Conservation (phyloP, 1,140 invertebrate genomes). For the Tribolium madens region DNA sequence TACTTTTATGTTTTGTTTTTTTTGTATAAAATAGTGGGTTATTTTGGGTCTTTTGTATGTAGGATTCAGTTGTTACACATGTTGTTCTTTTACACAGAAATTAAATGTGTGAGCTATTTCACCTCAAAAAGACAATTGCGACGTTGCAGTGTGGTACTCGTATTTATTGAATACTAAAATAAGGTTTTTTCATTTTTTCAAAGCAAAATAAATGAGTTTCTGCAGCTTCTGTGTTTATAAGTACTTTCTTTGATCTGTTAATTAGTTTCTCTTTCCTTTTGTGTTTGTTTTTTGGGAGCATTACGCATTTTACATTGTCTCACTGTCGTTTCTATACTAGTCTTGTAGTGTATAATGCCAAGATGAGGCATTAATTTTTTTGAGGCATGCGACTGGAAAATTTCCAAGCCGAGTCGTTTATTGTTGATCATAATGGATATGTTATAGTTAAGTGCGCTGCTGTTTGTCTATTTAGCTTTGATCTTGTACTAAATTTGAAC, state of each 20-base stretch:
- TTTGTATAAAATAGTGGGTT: no score
- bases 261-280: background rate
- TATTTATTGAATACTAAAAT: no score
- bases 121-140: no score
- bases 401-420: background rate
- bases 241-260: background rate
- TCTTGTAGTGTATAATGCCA: background rate
- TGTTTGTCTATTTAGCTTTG: background rate
- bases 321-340: background rate
- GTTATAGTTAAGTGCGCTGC: constrained; percentile 9
- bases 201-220: background rate
- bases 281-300: background rate
- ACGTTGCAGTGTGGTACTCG: no score
- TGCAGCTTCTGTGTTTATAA: background rate
- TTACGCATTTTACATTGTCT: background rate
- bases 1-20: no score
- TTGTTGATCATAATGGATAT: background rate
- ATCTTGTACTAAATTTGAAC: background rate
- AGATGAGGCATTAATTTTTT: background rate
- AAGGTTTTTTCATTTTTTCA: no score
- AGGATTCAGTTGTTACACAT: no score
- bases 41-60: no score
- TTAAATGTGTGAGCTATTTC: no score
- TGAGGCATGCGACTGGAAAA: background rate
- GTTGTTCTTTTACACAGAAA: no score